Evolutionary conservation across 2,113 vertebrate species (phyloP).

Genomic region (Rhodinocichla rosea): DNA sequence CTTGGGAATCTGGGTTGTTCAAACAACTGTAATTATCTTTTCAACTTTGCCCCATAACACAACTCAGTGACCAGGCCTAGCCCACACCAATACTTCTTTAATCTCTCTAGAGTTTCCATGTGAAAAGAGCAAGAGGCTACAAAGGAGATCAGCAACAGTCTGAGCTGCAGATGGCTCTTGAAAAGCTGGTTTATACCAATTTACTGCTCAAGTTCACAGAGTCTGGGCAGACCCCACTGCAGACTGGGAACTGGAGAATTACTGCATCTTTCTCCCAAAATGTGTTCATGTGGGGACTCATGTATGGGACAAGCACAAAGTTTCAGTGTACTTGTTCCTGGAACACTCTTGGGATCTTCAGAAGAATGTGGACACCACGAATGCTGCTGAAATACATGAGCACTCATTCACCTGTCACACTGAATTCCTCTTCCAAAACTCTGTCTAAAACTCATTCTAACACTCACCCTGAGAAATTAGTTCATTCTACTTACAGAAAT

Average conservation of each 20-base stretch:
- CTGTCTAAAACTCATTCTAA: neutral
- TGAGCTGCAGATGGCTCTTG: neutral
- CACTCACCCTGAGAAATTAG: neutral
- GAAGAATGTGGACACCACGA: neutral
- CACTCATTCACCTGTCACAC: neutral
- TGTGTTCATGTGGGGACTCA: neutral
- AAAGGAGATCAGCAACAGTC: neutral
- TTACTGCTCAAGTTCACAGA: neutral
- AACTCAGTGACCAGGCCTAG: neutral
- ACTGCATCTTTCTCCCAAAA: neutral
- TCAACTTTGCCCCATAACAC: neutral
- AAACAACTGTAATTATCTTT: neutral
- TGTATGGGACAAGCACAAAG: neutral
- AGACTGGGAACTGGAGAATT: neutral
- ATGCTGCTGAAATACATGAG: neutral
- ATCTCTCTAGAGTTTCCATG: neutral
- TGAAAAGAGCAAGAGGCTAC: neutral
- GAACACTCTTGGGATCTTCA: neutral
- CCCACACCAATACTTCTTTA: neutral
- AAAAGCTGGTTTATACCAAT: neutral
- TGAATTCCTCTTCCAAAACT: neutral
- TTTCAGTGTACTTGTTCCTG: neutral
- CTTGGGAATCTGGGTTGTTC: neutral
- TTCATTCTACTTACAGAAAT: neutral
- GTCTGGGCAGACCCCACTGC: neutral